Base-by-base conservation (phyloP, 2,888 invertebrate species). In the Punctoribates punctum region DNA sequence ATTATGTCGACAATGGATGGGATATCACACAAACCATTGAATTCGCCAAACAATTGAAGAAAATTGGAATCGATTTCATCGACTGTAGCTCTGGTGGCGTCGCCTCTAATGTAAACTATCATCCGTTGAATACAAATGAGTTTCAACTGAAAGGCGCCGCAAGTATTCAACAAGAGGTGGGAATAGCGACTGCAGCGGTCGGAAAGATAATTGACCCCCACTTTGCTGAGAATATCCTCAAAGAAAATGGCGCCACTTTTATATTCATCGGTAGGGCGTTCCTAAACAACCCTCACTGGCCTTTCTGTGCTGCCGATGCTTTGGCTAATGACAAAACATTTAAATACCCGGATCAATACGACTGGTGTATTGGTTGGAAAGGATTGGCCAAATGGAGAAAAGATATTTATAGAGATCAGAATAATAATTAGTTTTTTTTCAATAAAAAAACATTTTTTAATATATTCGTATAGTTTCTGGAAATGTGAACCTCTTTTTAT, bases 251-350 rank as follows among this genome's bases (percentile, higher is more conserved):
- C 8, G 73, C 73, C 13, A 73, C 51, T 17, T 17, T 70, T 70
- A 23, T 70, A 42, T 70, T 70, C 42, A 70, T 70, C 23, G 70
- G 70, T 6, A 38, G 73, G 5, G 73, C 60, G 20, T 73, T 60
- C 20, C 73, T 73, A n/a, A 60, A 73, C 20, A 60, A 73, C 38
- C 73, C 73, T 34, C 73, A 51, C 54, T 73, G 73, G 73, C 20
- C 73, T 13, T 57, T 27, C 20, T 20, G 6, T 2, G 73, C 73
- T 1, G 51, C 73, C 20, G 54, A 57, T 48, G 73, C 13, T n/a
- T 25, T 73, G 25, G 54, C 17, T 1, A 15, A 42, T 13, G 34
- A 15, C 0, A 20, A 29, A 11, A 5, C 42, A 13, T 46, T 57
- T n/a, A 60, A 73, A 73, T 38, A 34, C 20, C 51, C 73, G 20